Conservation (phyloP, 1,140 invertebrate genomes). For the Drosophila orosa region DNA sequence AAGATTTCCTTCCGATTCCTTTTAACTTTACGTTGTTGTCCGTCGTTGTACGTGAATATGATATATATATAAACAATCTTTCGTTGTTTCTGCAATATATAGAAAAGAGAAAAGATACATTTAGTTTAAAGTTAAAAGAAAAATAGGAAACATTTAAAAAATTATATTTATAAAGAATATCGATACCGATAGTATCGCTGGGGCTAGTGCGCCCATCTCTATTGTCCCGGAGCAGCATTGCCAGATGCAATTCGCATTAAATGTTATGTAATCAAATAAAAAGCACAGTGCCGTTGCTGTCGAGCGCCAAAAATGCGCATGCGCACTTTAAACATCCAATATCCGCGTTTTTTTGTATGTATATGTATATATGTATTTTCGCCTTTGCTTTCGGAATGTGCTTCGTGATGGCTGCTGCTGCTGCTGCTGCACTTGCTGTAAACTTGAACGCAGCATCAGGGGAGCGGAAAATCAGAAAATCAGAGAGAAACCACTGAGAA, state of each 20-base stretch:
- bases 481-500: conserved; percentile 23
- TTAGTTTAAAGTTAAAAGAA: not conserved
- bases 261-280: conserved; percentile 57
- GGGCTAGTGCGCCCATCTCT: conserved; percentile 9
- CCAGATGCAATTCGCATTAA: conserved; percentile 36
- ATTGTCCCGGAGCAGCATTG: conserved; percentile 42
- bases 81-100: conserved; percentile 18
- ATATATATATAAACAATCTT: conserved; percentile 23
- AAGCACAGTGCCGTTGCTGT: conserved; percentile 35
- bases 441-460: conserved; percentile 54
- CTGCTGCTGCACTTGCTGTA: conserved; percentile 53
- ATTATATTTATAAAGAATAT: not conserved
- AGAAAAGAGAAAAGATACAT: not conserved
- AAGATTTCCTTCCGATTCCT: conserved; percentile 19
- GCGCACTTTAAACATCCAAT: conserved; percentile 56
- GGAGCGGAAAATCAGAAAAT: conserved; percentile 23
- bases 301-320: conserved; percentile 54
- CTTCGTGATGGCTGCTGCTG: conserved; percentile 42
- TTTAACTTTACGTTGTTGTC: conserved; percentile 33
- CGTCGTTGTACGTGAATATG: conserved; percentile 57
- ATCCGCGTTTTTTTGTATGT: conserved; percentile 27
- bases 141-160: not conserved
- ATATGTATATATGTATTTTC: conserved; percentile 29
- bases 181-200: conserved; percentile 5
- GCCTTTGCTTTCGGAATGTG: conserved; percentile 51